Evolutionary conservation across 2,888 invertebrate genomes (phyloP), one percentile per base, ranked within the genome.

Genomic region (Pasiphila rectangulata): DNA sequence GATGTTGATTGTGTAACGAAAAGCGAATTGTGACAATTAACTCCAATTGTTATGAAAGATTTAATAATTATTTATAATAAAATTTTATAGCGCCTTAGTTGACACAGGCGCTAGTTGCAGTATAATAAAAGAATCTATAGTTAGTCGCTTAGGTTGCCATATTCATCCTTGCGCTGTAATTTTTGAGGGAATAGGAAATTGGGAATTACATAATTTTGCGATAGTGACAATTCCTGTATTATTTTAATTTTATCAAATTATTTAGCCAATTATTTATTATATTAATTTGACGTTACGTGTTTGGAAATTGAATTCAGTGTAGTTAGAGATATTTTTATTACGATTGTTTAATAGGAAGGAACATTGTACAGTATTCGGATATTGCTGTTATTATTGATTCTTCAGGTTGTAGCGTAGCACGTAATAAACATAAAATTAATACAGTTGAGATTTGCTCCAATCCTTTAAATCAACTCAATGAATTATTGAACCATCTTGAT

Each of bases 71-170:
- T n/a, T n/a, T n/a, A n/a, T n/a, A n/a, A n/a, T n/a, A n/a, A n/a
- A n/a, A n/a, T n/a, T n/a, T n/a, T n/a, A 63, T 46, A 3, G 4
- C 20, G 21, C 21, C 7, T 7, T 21, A 4, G 7, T 21, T 6
- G 21, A 21, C 6, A 21, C 21, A 1, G 21, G 21, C 6, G 21
- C 21, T 5, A 4, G 6, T 5, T 21, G 21, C 7, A 21, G 21
- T 6, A 21, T 21, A 4, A 21, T 21, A 4, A 21, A 21, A 7
- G 21, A 21, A 21, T 21, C 21, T 5, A 7, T 21, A 2, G 21
- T 7, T 4, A 21, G 7, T 6, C 21, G 6, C 2, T 5, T 21
- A 2, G 7, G 7, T 21, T 21, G 21, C 21, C 21, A 21, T 21
- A 4, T 21, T 2, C 2, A 6, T 21, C 6, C 3, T 7, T 21